A percentile compares a stretch with the other conserved stretches of the same genome.
Evolutionary conservation across 2,888 invertebrate species (phyloP).

Genomic region (Thumatha senex): DNA sequence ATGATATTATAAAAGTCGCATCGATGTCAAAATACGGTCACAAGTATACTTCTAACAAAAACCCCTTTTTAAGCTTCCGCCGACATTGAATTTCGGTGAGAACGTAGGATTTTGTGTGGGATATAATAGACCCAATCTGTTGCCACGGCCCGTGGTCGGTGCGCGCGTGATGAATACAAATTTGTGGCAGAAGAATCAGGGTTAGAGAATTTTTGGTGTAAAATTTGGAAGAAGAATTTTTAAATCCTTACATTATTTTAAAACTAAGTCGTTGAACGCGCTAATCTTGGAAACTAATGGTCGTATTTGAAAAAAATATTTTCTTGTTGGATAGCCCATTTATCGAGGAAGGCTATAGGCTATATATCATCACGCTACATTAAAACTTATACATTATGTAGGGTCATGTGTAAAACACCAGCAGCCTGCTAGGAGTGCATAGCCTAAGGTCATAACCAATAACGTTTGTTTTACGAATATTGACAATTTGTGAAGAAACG

Average conservation of each 20-base stretch:
- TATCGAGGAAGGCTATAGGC: too few species aligned
- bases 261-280: not conserved
- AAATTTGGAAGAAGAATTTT: slow-evolving; percentile 23
- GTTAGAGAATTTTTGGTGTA: slow-evolving; percentile 29
- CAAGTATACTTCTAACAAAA: slow-evolving; percentile 30
- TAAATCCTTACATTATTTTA: too few species aligned
- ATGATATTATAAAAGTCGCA: slow-evolving; percentile 18
- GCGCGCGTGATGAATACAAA: slow-evolving; percentile 41
- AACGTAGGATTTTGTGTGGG: slow-evolving; percentile 43
- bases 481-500: too few species aligned
- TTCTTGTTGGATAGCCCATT: too few species aligned
- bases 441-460: too few species aligned
- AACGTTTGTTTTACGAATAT: too few species aligned
- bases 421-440: too few species aligned
- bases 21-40: slow-evolving; percentile 25
- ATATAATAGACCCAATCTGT: slow-evolving; percentile 46
- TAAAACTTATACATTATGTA: too few species aligned
- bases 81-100: slow-evolving; percentile 48
- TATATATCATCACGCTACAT: too few species aligned
- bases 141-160: slow-evolving; percentile 28
- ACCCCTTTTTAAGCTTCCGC: slow-evolving; percentile 39
- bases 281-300: too few species aligned
- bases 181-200: slow-evolving; percentile 23
- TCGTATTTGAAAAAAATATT: too few species aligned
- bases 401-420: too few species aligned